Evolutionary conservation across 1,140 invertebrate species (phyloP).

Genomic region (Macrocentrus cingulum): DNA sequence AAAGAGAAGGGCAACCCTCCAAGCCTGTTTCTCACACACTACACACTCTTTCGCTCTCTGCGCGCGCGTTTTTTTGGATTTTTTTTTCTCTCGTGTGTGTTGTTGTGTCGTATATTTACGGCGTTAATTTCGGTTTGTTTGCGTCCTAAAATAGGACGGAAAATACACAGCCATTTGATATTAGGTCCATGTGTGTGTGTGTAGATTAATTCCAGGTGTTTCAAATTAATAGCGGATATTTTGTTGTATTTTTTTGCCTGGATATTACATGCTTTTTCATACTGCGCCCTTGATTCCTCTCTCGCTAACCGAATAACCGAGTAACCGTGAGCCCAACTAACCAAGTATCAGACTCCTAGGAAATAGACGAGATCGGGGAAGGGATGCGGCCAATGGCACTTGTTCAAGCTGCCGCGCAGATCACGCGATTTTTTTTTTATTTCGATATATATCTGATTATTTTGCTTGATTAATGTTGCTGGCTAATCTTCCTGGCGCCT

Average conservation of each 20-base stretch:
- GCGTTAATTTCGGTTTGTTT: conserved; percentile 16
- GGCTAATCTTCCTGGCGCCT: no score
- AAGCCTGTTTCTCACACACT: conserved; percentile 17
- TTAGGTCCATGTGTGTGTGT: no score
- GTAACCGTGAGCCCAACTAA: conserved; percentile 33
- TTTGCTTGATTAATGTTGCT: no score
- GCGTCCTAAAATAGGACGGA: conserved; percentile 5
- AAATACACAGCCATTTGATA: neutral
- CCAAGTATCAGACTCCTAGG: conserved; percentile 29
- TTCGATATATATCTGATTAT: no score
- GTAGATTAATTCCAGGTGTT: no score
- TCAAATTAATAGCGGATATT: no score
- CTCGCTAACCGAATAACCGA: conserved; percentile 41
- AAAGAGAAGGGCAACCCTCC: neutral
- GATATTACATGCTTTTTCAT: no score
- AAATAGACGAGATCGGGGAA: conserved; percentile 24
- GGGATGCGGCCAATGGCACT: no score
- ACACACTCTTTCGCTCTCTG: conserved; percentile 14
- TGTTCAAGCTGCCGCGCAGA: no score
- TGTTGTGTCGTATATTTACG: conserved; percentile 22
- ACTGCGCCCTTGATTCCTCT: neutral
- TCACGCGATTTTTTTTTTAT: no score
- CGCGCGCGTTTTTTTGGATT: conserved; percentile 19
- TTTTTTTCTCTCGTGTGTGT: conserved; percentile 21
- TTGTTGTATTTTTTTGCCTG: no score